Conservation (phyloP, 2,797 vertebrate species). For the Peromyscus aztecus region DNA sequence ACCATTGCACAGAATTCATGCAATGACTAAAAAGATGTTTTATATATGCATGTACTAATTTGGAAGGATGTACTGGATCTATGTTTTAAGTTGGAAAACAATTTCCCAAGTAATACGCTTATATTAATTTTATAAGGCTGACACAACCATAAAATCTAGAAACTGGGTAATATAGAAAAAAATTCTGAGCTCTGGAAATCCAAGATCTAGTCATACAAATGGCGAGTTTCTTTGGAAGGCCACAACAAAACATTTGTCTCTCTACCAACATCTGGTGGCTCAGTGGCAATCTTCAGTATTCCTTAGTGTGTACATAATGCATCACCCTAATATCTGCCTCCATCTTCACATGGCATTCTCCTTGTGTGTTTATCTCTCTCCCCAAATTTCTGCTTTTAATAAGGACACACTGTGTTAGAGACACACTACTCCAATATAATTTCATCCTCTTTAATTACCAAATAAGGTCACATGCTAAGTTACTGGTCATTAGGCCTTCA, state of each 20-base stretch:
- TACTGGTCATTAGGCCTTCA: neutral
- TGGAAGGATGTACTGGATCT: neutral
- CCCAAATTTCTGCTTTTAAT: constrained; percentile 20
- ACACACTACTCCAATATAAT: neutral
- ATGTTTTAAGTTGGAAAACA: constrained; percentile 36
- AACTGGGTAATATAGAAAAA: neutral
- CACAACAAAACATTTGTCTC: neutral
- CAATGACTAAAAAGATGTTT: neutral
- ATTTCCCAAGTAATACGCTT: constrained; percentile 10
- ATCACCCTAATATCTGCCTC: neutral
- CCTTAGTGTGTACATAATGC: neutral
- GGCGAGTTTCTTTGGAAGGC: neutral
- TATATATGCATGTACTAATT: neutral
- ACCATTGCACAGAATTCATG: neutral
- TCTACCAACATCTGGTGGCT: neutral
- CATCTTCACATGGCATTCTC: neutral
- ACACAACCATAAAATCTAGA: constrained; percentile 23
- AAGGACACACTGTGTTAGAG: neutral
- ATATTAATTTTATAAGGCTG: neutral
- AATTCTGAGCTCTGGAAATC: neutral
- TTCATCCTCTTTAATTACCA: constrained; percentile 7
- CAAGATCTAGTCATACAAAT: constrained; percentile 1
- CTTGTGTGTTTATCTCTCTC: neutral
- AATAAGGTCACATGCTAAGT: constrained; percentile 27
- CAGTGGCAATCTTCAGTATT: neutral